These are phyloP conservation scores for Sinocyclocheilus rhinocerous DNA, from an alignment of 2,113 vertebrate genomes.

Conservation along the genomic window DNA sequence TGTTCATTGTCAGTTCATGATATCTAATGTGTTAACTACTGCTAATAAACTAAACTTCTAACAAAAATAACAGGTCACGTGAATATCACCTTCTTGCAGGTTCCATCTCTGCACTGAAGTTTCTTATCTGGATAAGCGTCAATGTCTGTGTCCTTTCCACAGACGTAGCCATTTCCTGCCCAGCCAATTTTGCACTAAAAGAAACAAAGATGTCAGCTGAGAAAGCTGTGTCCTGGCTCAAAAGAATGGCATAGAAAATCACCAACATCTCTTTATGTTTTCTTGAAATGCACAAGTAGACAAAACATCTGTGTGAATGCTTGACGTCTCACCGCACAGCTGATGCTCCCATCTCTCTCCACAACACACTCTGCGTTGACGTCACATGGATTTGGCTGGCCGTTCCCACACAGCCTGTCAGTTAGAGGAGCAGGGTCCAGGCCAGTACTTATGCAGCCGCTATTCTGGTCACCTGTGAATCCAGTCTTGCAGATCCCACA, in stretches of 20 bases:
- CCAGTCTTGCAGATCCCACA: conserved; percentile 89
- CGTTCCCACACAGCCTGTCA: conserved; percentile 80
- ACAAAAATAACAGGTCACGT: not conserved
- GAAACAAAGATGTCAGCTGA: not conserved
- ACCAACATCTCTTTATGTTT: not conserved
- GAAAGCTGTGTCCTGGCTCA: not conserved
- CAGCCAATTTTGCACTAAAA: conserved; percentile 90
- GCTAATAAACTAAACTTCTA: not conserved
- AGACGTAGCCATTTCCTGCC: conserved; percentile 92
- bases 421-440: not conserved
- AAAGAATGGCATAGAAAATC: not conserved
- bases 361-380: conserved; percentile 84
- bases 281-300: not conserved
- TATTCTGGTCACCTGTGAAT: conserved; percentile 85
- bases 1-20: not conserved
- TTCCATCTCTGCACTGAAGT: conserved; percentile 81
- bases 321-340: conserved; percentile 81
- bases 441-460: conserved; percentile 77
- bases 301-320: not conserved
- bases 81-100: conserved; percentile 83
- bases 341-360: conserved; percentile 84
- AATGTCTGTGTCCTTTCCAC: conserved; percentile 94
- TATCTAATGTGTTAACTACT: not conserved
- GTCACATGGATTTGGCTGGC: conserved; percentile 86
- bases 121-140: conserved; percentile 89